Conservation (phyloP, 2,113 vertebrate species). For the Megaleporinus macrocephalus region DNA sequence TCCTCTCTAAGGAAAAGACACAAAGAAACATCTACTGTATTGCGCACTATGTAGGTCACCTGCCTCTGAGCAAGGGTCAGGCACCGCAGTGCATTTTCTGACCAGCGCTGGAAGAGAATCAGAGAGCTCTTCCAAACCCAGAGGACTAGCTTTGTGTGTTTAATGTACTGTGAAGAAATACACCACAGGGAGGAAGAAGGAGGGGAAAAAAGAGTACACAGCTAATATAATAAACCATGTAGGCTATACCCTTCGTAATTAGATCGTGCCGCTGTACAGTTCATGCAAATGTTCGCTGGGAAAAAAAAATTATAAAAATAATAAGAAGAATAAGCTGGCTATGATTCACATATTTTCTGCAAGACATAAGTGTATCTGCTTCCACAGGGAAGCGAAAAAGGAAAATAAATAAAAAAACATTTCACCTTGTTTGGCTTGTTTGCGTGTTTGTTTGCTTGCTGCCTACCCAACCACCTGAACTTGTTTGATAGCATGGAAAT, state of each 20-base stretch:
- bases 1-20: slow-evolving; percentile 58
- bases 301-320: not conserved
- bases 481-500: slow-evolving; percentile 27
- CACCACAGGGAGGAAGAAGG: slow-evolving; percentile 24
- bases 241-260: slow-evolving; percentile 24
- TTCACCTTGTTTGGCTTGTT: slow-evolving; percentile 33
- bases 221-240: slow-evolving; percentile 31
- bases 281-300: not conserved
- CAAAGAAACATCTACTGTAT: slow-evolving; percentile 70
- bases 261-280: not conserved
- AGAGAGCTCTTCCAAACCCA: slow-evolving; percentile 61
- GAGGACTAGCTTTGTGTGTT: slow-evolving; percentile 52
- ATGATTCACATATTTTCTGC: not conserved
- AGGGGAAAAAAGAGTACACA: slow-evolving; percentile 17
- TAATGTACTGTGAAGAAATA: slow-evolving; percentile 55
- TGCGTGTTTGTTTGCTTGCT: slow-evolving; percentile 23
- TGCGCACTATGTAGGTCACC: slow-evolving; percentile 67
- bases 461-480: slow-evolving; percentile 36
- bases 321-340: not conserved
- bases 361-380: not conserved
- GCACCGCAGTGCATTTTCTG: slow-evolving; percentile 58
- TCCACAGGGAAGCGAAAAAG: not conserved
- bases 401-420: not conserved
- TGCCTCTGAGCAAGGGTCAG: slow-evolving; percentile 71
- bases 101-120: slow-evolving; percentile 60